Base-by-base conservation (phyloP, 1,140 invertebrate genomes). In the Drosophila pachea region DNA sequence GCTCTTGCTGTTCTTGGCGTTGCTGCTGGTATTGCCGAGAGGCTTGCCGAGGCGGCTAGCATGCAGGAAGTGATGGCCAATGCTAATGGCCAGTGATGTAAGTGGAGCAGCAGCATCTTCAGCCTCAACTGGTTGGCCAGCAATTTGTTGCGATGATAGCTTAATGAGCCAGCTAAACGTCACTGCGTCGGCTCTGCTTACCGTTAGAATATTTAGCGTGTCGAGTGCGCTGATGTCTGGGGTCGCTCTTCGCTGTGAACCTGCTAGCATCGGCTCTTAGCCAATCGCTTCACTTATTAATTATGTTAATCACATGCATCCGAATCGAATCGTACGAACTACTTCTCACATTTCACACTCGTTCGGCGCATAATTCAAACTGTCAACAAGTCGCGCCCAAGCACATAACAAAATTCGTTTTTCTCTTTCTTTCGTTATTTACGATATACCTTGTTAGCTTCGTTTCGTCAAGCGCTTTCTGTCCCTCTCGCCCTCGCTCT, bases 81-180 rank as follows among this genome's bases (percentile, higher is more conserved):
- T 49, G 77, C 66, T 72, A 88, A 87, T 82, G 78, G 70, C 70
- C 75, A 78, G 53, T 87, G 84, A 87, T 71, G 84, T 84, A 87
- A 84, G 76, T 87, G 79, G 84, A 84, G 76, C 84, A 86, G 75
- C 84, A 79, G 53, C 78, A 74, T 87, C 76, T 73, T 86, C 55
- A 74, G 52, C 70, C 63, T 82, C 52, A 74, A 60, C 70, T 63
- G 59, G 60, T 69, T 76, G 14, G 31, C 31, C 54, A 56, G 14
- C 54, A 31, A 56, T 63, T 63, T 65, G 32, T 64, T 69, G 69
- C 81, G 79, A 79, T 79, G 65, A 75, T 69, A 69, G 45, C 61
- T 77, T 86, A 81, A 74, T 81, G 71, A 69, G 68, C 54, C 52
- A 55, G 36, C 40, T 49, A 56, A 62, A 54, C 58, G 36, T 35